Conservation (phyloP, 53 echinoderm and acorn worm species). For the Crossaster papposus region DNA sequence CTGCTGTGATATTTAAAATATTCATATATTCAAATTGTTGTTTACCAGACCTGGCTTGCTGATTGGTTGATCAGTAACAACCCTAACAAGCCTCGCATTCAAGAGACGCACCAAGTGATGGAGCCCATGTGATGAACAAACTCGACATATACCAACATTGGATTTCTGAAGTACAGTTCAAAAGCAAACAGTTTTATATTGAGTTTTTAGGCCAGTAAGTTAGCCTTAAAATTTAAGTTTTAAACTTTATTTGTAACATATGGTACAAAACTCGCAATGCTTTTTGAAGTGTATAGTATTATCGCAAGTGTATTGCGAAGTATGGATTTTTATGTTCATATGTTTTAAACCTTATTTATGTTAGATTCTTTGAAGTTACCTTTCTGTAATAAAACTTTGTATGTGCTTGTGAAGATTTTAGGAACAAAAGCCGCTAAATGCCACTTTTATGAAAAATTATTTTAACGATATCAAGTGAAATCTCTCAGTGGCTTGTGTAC, state of each 20-base stretch:
- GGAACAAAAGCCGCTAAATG: too few relatives aligned
- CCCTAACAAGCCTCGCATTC: slow-evolving; percentile 93
- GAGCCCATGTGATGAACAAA: slow-evolving; percentile 70
- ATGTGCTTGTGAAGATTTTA: too few relatives aligned
- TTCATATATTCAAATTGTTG: background rate
- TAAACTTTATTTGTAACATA: background rate
- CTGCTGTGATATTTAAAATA: background rate
- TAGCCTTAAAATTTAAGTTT: too few relatives aligned
- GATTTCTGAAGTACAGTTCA: too few relatives aligned
- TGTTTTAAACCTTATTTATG: background rate
- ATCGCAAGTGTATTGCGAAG: background rate
- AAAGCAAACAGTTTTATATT: too few relatives aligned
- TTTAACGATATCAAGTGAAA: too few relatives aligned
- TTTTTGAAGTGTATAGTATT: background rate
- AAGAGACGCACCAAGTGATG: slow-evolving; percentile 61
- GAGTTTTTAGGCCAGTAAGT: too few relatives aligned
- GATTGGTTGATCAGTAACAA: slow-evolving; percentile 97
- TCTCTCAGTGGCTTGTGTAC: too few relatives aligned
- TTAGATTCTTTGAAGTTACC: background rate
- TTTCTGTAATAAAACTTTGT: background rate
- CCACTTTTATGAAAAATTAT: too few relatives aligned
- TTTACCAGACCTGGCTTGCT: slow-evolving; percentile 88
- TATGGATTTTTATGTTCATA: background rate
- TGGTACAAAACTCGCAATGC: too few relatives aligned
- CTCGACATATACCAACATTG: too few relatives aligned